Base-by-base conservation (phyloP, 2,797 vertebrate species). In the Leuciscus waleckii region DNA sequence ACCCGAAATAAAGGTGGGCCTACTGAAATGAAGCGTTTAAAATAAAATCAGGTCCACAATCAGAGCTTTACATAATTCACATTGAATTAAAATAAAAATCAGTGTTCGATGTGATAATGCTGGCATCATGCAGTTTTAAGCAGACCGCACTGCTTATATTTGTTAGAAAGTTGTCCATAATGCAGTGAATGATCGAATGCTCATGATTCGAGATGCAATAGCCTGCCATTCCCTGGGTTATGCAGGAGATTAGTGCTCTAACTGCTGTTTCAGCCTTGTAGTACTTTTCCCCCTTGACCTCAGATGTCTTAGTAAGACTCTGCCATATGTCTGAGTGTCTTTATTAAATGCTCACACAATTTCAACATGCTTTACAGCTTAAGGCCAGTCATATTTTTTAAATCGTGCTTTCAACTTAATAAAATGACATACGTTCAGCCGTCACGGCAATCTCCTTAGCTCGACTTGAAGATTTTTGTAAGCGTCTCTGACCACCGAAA, bases 391-490 rank as follows among this genome's bases (percentile, higher is more conserved):
- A 79, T 81, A 86, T 78, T 85, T 83, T 78, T 85, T 75, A 78
- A 86, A 87, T 79, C 67, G 46, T 84, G 81, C 84, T 88, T 88
- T 89, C 82, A 88, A 65, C 65, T 82, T 86, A 88, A 86, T 85
- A 89, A 88, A 88, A 84, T 46, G 82, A 78, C 79, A 88, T 83
- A 86, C 67, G 76, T 78, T 83, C 32, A 58, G 67, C 58, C 13
- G 23, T 54, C 61, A 79, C 14, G n/a, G 65, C 79, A 85, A 85
- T 83, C 83, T 83, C 71, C 84, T 85, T 85, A 85, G 79, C 68
- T 68, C 46, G 5, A 84, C 76, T 75, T 70, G 83, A 83, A 90
- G 65, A 83, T 67, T 87, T 84, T 77, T 81, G 65, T 81, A 73
- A 73, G 74, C 37, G 23, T 84, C 79, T 58, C 58, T 85, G 71